Evolutionary conservation across 2,113 vertebrate species (phyloP), one percentile per base, ranked within the genome.

Genomic region (Zootoca vivipara): DNA sequence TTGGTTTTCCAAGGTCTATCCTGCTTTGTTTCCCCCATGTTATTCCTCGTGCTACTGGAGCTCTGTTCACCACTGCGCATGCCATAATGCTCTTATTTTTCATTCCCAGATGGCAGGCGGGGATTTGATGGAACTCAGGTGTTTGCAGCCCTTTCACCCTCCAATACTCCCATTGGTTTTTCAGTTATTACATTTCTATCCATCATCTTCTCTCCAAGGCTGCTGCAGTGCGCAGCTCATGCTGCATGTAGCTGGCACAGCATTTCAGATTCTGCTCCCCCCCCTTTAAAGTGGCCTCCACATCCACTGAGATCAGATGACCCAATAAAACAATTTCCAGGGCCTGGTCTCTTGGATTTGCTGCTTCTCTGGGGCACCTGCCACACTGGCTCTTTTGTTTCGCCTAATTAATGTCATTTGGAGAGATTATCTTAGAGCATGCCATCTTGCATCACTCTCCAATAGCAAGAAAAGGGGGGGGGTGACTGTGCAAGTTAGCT

Each of bases 161-260:
- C 40, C 80, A 77, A 20, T 46, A 28, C 58, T 35, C 33, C 24
- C 20, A 10, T 38, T 42, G 52, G 35, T n/a, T 87, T 78, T 65
- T 75, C 86, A 65, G 28, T 77, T 81, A 72, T 82, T 74, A 72
- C 78, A 73, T 73, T 87, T 81, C 67, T 73, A 30, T 82, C 86
- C 86, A 73, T 80, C 78, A 73, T 62, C 35, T 70, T 24, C 7
- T 22, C 46, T 64, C 38, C 40, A 15, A 62, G 56, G 70, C 86
- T 46, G 30, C 58, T 77, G 62, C 70, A 65, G 30, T 64, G 46
- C 9, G 30, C 30, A 75, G 70, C 65, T 72, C 5, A 65, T 26
- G 33, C 46, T 28, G 78, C 35, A n/a, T 13, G 28, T 15, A n/a
- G 65, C 42, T 70, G 79, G 42, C 42, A 13, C 30, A 9, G n/a